These are phyloP conservation scores for Microtus richardsoni DNA, from an alignment of 2,113 vertebrate species.

Conservation along the genomic window DNA sequence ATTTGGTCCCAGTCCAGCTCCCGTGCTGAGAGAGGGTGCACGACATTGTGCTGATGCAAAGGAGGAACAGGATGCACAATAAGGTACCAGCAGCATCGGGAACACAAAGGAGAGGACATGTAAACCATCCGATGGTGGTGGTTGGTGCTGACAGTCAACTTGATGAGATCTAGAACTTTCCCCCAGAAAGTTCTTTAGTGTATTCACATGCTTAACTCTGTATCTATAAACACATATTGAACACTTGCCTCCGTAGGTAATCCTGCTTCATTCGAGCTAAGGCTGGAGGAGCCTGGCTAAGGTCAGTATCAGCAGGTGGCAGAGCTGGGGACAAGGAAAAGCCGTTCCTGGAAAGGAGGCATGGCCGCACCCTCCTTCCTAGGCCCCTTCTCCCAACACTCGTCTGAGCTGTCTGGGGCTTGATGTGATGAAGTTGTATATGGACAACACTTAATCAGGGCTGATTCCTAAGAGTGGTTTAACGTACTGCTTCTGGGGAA, in stretches of 20 bases:
- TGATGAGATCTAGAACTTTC: neutral
- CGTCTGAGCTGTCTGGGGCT: neutral
- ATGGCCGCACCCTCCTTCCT: neutral
- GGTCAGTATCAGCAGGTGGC: neutral
- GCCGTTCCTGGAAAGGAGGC: neutral
- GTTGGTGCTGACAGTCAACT: neutral
- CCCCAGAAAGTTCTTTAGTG: constrained; percentile 9
- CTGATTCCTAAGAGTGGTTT: neutral
- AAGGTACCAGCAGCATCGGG: neutral
- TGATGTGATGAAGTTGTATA: neutral
- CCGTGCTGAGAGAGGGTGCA: neutral
- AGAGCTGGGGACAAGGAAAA: neutral
- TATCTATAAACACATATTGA: constrained; percentile 10
- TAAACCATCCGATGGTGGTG: neutral
- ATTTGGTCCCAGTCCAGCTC: neutral
- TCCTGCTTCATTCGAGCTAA: neutral
- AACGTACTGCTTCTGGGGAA: constrained; percentile 6
- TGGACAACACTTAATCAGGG: neutral
- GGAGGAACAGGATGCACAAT: neutral
- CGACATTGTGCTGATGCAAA: neutral
- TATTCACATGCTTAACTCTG: neutral
- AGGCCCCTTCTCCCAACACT: no score
- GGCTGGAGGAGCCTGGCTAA: neutral
- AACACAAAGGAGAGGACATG: no score
- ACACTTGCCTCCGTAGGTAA: neutral